A percentile compares a stretch with the other conserved stretches of the same genome.
These are phyloP conservation scores for Mylabris phalerata DNA, from an alignment of 1,140 invertebrate species.

Conservation along the genomic window DNA sequence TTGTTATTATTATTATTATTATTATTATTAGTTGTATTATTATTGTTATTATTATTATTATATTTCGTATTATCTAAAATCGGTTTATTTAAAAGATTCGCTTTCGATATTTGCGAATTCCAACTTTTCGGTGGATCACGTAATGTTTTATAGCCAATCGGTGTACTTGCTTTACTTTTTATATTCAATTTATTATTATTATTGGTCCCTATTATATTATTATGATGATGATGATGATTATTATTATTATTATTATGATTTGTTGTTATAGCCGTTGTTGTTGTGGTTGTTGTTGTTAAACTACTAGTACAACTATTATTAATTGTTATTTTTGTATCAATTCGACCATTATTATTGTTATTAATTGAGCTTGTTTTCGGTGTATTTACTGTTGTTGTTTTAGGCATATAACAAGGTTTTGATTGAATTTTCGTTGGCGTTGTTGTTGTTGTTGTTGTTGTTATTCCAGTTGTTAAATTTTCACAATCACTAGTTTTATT, in stretches of 20 bases:
- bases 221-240: too few species aligned
- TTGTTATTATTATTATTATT: too few species aligned
- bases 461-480: not conserved
- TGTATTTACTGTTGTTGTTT: conserved; percentile 28
- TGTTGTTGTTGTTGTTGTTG: not conserved
- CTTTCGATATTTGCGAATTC: conserved; percentile 52
- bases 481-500: not conserved
- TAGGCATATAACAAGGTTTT: conserved; percentile 29
- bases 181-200: conserved; percentile 14
- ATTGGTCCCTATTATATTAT: not conserved
- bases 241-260: not conserved
- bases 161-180: conserved; percentile 35
- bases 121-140: conserved; percentile 51
- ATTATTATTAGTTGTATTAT: too few species aligned
- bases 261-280: not conserved
- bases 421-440: not conserved
- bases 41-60: too few species aligned
- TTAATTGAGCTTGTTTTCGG: conserved; percentile 17
- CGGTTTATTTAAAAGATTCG: conserved; percentile 33
- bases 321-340: too few species aligned
- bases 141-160: conserved; percentile 50
- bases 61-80: not conserved
- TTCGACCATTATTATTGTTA: not conserved
- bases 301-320: too few species aligned
- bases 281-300: conserved; percentile 27